Base-by-base conservation (phyloP, 1,140 invertebrate genomes). In the Centruroides sculpturatus region DNA sequence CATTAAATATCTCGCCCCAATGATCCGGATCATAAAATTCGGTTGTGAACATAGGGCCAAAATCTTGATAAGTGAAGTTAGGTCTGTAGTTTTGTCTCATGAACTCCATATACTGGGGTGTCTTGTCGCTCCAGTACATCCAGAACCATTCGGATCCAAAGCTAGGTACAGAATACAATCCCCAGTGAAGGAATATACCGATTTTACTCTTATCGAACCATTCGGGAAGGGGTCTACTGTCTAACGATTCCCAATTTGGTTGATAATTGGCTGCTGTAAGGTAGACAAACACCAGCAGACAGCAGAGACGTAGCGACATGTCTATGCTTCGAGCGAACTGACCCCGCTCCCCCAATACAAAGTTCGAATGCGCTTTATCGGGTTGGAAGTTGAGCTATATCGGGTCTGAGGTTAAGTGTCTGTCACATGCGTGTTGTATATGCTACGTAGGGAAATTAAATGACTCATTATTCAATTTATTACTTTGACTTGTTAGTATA, bases 111-210 rank as follows among this genome's bases (percentile, higher is more conserved):
- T 50, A 68, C 9, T n/a, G 35, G 4, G 46, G 12, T 1, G 5
- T 23, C n/a, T 66, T 63, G 23, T 23, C 6, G 41, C 13, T 8
- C 48, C 57, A 75, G 7, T 60, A 56, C 4, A 60, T 54, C 73
- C 73, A 75, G 59, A 75, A 69, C 66, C 64, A 69, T 52, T 69
- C 66, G 23, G 60, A 61, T 12, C 66, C 66, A 63, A 67, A 73
- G 35, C 66, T 64, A 6, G 74, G 74, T 4, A 75, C 74, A 13
- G 72, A 73, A 60, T 73, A 75, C 5, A 75, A 69, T 0, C 74
- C 74, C 74, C 74, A 76, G 64, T 75, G 73, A 8, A 76, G 66
- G 62, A 76, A 76, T 41, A 76, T 76, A 12, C 75, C 75, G n/a
- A 76, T 58, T 66, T 76, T 76, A 5, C 69, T 69, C 5, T 74